Conservation (phyloP, 1,140 invertebrate genomes). For the Bemisia tabaci region DNA sequence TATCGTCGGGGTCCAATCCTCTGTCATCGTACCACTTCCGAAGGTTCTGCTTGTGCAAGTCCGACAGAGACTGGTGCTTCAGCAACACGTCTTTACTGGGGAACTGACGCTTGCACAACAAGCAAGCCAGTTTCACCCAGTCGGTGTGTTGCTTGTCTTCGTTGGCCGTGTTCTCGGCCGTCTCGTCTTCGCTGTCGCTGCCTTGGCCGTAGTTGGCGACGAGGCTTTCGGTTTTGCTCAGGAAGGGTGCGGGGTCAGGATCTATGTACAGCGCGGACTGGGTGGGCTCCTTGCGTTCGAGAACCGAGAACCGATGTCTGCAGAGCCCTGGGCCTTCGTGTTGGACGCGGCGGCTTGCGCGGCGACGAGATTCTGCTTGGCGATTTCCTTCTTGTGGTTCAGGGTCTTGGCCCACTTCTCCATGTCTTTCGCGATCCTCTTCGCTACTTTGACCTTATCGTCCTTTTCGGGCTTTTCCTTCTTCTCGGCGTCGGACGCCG, state of each 20-base stretch:
- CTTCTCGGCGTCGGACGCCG: constrained; percentile 28
- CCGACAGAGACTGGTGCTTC: constrained; percentile 86
- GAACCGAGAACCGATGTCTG: constrained; percentile 83
- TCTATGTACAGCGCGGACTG: not conserved
- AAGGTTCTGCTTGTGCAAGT: constrained; percentile 90
- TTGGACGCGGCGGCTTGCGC: constrained; percentile 31
- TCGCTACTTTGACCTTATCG: constrained; percentile 85
- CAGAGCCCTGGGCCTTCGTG: constrained; percentile 44
- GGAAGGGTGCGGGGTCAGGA: not conserved
- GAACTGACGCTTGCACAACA: constrained; percentile 92
- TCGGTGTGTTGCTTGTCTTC: constrained; percentile 49
- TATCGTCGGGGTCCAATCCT: constrained; percentile 40
- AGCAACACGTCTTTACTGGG: constrained; percentile 72
- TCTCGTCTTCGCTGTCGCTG: constrained; percentile 47
- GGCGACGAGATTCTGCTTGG: constrained; percentile 45
- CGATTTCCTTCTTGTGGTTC: constrained; percentile 90
- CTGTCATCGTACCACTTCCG: constrained; percentile 45
- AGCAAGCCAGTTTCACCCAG: constrained; percentile 79
- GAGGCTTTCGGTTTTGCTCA: constrained; percentile 27
- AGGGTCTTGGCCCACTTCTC: constrained; percentile 93
- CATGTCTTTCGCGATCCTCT: constrained; percentile 95
- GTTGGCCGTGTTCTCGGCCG: constrained; percentile 23
- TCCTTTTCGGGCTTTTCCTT: constrained; percentile 32
- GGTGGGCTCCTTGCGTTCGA: constrained; percentile 27
- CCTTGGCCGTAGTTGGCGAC: constrained; percentile 66